Conservation (phyloP, 1,140 invertebrate genomes). For the Frieseomelitta varia region DNA sequence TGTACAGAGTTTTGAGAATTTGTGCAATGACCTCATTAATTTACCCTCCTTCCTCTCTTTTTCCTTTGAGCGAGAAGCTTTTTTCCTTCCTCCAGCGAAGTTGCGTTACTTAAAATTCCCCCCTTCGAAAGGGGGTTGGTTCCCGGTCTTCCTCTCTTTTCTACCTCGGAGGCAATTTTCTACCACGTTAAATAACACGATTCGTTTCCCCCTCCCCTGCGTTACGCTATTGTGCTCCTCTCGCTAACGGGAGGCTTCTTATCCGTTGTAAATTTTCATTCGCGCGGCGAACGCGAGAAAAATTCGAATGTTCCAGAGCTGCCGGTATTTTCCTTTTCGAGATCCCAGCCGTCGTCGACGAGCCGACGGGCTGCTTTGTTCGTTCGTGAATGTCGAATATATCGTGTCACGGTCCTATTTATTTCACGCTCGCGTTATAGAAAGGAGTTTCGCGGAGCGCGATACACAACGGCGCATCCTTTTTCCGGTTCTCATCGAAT, state of each 20-base stretch:
- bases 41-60: too few relatives aligned
- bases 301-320: background rate
- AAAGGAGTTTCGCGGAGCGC: background rate
- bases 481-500: constrained; percentile 10
- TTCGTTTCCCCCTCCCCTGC: background rate
- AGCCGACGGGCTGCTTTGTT: background rate
- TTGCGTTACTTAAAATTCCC: background rate
- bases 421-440: background rate
- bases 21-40: constrained; percentile 69
- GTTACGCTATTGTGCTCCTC: background rate
- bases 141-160: background rate
- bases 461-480: background rate
- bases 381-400: background rate
- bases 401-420: constrained; percentile 2
- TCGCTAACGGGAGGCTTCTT: background rate
- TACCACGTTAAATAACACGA: background rate
- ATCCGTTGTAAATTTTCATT: background rate
- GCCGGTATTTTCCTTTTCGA: background rate
- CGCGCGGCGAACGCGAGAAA: background rate
- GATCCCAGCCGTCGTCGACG: background rate
- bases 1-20: constrained; percentile 64
- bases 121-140: background rate
- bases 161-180: constrained; percentile 12
- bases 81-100: background rate
- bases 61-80: background rate